Conservation (phyloP, 2,888 invertebrate species). For the Tholera decimalis region DNA sequence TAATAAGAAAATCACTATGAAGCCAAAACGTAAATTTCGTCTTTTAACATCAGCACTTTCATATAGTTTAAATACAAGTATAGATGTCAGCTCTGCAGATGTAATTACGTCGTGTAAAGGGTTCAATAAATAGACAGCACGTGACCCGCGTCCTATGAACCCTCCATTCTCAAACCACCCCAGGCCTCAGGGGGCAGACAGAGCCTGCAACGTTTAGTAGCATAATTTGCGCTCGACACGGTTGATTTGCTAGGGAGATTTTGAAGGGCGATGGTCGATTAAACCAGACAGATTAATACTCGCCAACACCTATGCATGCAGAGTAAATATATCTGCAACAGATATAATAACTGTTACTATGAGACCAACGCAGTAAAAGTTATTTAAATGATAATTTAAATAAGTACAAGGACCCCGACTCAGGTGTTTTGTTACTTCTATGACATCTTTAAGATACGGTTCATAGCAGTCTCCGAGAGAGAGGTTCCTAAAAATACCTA, state of each 20-base stretch:
- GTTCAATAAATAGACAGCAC: constrained; percentile 29
- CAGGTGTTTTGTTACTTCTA: no score
- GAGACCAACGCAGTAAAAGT: no score
- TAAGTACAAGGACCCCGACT: no score
- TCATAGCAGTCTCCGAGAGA: no score
- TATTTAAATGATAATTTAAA: no score
- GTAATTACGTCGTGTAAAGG: no score
- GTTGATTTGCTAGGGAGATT: constrained; percentile 35
- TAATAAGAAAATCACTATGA: not conserved
- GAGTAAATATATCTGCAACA: not conserved
- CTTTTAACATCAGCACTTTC: not conserved
- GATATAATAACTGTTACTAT: no score
- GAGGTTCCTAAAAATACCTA: no score
- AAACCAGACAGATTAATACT: constrained; percentile 29
- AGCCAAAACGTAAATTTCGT: not conserved
- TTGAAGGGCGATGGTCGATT: constrained; percentile 33
- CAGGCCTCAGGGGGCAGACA: constrained; percentile 16
- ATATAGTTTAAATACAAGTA: not conserved
- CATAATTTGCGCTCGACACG: constrained; percentile 37
- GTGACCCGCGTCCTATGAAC: constrained; percentile 19
- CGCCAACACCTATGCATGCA: not conserved
- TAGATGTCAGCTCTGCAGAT: not conserved
- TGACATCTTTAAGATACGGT: no score
- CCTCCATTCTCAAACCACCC: constrained; percentile 18
- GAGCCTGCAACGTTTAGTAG: constrained; percentile 14